Base-by-base conservation (phyloP, 2,113 vertebrate species). In the Oreochromis tanganicae region DNA sequence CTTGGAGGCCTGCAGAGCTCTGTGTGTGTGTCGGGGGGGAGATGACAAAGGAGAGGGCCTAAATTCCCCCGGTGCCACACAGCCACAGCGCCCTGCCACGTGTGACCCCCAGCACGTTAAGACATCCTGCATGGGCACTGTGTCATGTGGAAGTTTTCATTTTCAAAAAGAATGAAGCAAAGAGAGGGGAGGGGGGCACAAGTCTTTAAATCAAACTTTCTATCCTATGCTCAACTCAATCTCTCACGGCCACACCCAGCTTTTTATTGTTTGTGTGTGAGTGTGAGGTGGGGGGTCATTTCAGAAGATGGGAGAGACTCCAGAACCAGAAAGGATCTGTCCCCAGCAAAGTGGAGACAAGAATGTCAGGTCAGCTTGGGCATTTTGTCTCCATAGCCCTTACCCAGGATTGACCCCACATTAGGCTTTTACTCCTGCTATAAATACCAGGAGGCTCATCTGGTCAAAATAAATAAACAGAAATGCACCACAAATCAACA, bases 1-100 rank as follows among this genome's bases (percentile, higher is more conserved):
- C 97, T 97, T 96, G 96, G 96, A 96, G 96, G 94, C 94, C 93
- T 88, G 96, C 94, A 95, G 96, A 95, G 96, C 95, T 94, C 96
- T 9, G 34, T 34, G 34, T 34, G 7, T 59, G 4, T n/a, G 1
- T 29, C 10, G 10, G 9, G 59, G 59, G 17, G 59, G 29, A 63
- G 16, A 36, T 1, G 29, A 36, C 96, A 97, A 96, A 95, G 97
- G 96, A 96, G 96, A 57, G 96, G 96, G 96, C 95, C 95, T 94
- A 96, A 96, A 96, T 96, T 95, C 97, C 95, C 95, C 83, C 6
- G 11, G 82, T 83, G 91, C 75, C 85, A 87, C 85, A 78, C 86
- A 17, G 80, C 80, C 48, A 11, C 9, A 29, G 29, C 36, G 83
- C 88, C 81, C 86, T 75, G 94, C 93, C 95, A 96, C 94, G 94